Conservation (phyloP, 2,113 vertebrate species). For the Hirundichthys speculiger region DNA sequence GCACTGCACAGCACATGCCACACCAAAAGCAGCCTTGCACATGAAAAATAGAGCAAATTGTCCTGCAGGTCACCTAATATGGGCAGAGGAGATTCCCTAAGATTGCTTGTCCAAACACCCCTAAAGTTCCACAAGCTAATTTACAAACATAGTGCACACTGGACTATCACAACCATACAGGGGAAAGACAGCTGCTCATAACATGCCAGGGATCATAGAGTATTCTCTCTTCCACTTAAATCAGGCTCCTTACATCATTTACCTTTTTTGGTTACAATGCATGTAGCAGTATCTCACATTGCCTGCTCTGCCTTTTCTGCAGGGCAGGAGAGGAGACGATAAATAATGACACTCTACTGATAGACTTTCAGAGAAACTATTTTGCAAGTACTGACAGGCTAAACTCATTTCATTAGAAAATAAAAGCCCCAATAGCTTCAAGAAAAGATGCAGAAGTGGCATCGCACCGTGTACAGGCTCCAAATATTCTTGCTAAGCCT, state of each 20-base stretch:
- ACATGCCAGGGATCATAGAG: constrained; percentile 42
- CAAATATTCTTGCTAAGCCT: neutral
- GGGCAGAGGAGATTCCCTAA: no score
- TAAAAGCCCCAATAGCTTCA: neutral
- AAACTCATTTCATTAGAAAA: neutral
- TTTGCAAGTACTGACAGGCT: constrained; percentile 1
- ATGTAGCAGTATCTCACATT: constrained; percentile 81
- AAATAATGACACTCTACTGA: constrained; percentile 44
- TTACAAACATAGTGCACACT: no score
- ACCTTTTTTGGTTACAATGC: constrained; percentile 87
- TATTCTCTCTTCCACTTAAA: constrained; percentile 12
- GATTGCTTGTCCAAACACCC: no score
- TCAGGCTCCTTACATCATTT: constrained; percentile 66
- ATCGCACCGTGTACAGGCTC: neutral
- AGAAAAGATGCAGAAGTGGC: neutral
- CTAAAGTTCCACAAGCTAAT: no score
- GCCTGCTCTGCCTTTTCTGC: constrained; percentile 56
- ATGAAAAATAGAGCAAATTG: no score
- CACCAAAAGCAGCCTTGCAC: no score
- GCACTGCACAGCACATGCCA: no score
- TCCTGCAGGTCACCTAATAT: no score
- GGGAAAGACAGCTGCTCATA: constrained; percentile 10
- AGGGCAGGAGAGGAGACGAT: constrained; percentile 74
- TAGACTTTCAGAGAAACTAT: constrained; percentile 16
- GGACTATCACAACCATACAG: constrained; percentile 2